Evolutionary conservation across 2,797 vertebrate species (phyloP).

Genomic region (Xyrichtys novacula): DNA sequence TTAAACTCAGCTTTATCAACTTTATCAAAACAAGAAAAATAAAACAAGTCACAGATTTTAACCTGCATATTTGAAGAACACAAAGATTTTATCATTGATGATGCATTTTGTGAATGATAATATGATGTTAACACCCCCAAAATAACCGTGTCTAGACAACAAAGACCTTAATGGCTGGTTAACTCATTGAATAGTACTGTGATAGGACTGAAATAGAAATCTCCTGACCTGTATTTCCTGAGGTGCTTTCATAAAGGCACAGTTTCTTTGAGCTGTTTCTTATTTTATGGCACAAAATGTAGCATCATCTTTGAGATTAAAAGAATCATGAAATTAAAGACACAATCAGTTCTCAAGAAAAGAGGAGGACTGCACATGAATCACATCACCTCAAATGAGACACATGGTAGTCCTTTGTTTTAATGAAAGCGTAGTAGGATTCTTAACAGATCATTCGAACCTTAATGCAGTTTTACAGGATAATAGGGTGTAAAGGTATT

Average conservation of each 20-base stretch:
- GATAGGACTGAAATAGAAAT: conserved; percentile 60
- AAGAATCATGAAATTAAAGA: background rate
- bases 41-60: too few species aligned
- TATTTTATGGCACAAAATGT: conserved; percentile 5
- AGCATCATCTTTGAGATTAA: conserved; percentile 6
- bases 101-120: conserved; percentile 56
- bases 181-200: conserved; percentile 52
- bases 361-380: background rate
- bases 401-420: background rate
- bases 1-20: background rate
- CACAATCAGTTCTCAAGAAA: background rate
- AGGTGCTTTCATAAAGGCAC: conserved; percentile 26
- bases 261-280: conserved; percentile 11
- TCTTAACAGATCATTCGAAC: background rate
- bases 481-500: background rate
- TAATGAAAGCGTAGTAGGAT: background rate
- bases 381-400: background rate
- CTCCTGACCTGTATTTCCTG: conserved; percentile 50
- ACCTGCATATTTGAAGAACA: conserved; percentile 14
- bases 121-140: conserved; percentile 46
- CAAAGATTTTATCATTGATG: conserved; percentile 11
- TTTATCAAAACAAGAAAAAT: background rate
- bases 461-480: background rate
- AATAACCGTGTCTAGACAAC: conserved; percentile 62
- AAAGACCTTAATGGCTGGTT: conserved; percentile 54